Conservation (phyloP, 2,888 invertebrate genomes). For the Dyspetes luteomarginatus region DNA sequence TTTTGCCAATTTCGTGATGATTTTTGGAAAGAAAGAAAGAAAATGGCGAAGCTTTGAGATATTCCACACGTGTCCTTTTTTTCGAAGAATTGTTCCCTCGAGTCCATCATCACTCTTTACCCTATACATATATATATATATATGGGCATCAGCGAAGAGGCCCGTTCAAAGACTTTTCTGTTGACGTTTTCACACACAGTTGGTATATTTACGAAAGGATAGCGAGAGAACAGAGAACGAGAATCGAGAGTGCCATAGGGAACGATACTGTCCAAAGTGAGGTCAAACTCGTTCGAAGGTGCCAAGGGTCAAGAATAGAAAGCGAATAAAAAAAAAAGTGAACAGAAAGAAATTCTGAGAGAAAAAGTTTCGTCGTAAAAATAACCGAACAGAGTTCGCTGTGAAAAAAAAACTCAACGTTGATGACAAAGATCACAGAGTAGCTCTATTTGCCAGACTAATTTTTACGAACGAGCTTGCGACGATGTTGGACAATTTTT, state of each 20-base stretch:
- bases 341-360: conserved; percentile 4
- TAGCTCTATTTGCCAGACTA: neutral
- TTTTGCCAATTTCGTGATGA: too few species aligned
- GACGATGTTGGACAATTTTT: too few species aligned
- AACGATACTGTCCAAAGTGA: neutral
- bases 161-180: neutral
- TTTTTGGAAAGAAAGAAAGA: too few species aligned
- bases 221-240: neutral
- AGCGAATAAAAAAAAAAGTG: neutral
- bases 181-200: neutral
- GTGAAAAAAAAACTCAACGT: neutral
- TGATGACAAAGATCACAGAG: neutral
- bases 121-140: too few species aligned
- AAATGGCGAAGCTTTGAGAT: too few species aligned
- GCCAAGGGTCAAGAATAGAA: neutral
- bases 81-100: neutral
- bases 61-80: neutral
- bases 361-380: conserved; percentile 22
- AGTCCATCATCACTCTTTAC: neutral
- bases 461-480: neutral
- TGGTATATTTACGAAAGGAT: neutral
- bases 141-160: neutral
- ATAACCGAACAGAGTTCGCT: neutral
- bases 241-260: conserved; percentile 8
- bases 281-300: conserved; percentile 6